Conservation (phyloP, 2,113 vertebrate genomes). For the Psophia crepitans region DNA sequence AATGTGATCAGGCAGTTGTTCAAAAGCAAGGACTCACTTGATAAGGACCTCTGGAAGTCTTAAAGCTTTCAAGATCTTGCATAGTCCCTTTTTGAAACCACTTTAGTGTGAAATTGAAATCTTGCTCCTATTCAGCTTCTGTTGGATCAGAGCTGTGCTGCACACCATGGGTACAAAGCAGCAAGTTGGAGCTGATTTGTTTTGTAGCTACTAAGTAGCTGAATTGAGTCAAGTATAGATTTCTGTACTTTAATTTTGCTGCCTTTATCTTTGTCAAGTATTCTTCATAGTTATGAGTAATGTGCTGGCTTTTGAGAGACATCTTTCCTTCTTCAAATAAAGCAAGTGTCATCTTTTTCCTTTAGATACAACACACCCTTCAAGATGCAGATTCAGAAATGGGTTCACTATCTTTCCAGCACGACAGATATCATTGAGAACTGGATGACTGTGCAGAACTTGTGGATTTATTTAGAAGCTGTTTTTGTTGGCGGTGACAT, state of each 20-base stretch:
- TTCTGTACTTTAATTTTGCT: too few species aligned
- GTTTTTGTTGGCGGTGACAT: constrained; percentile 97
- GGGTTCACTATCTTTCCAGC: constrained; percentile 92
- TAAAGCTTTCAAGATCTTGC: not conserved
- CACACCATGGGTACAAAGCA: not conserved
- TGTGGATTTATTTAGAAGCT: constrained; percentile 97
- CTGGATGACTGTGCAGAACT: constrained; percentile 96
- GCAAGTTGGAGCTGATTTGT: not conserved
- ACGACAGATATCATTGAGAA: constrained; percentile 91
- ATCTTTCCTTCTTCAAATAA: not conserved
- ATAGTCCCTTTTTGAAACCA: not conserved
- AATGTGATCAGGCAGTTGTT: not conserved
- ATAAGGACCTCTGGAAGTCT: not conserved
- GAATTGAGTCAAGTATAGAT: not conserved
- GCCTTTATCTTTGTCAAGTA: too few species aligned
- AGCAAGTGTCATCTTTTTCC: not conserved
- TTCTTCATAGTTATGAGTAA: not conserved
- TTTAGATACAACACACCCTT: constrained; percentile 91
- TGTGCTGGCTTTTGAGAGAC: not conserved
- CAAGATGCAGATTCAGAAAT: constrained; percentile 95
- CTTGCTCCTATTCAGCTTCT: not conserved
- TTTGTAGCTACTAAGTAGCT: not conserved
- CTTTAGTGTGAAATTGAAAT: not conserved
- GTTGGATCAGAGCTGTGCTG: not conserved
- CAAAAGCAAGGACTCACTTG: not conserved